Base-by-base conservation (phyloP, 2,113 vertebrate genomes). In the Plecturocebus donacophilus region DNA sequence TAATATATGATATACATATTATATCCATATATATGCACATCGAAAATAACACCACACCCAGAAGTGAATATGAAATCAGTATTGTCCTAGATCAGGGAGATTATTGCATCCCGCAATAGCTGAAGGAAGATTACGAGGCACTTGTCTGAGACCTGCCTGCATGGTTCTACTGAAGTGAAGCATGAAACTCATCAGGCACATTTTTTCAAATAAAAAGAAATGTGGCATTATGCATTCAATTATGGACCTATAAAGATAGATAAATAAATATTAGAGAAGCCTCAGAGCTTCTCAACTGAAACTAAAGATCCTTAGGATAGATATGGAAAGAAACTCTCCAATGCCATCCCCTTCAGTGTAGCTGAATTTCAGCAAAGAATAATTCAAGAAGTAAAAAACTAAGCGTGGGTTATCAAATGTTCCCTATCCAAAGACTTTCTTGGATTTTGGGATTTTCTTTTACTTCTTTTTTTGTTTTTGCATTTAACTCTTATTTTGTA, bases 121-220 rank as follows among this genome's bases (percentile, higher is more conserved):
- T 1, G 8, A 75, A 32, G 27, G 75, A 79, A 64, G 79, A 84
- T 80, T 3, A 20, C 21, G 27, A 61, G 23, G n/a, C 47, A 11
- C 71, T 79, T 61, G 52, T 40, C 64, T 80, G 68, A 76, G 75
- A 56, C 25, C 40, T 13, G 16, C 47, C 40, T 13, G 16, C 47
- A 12, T 30, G 20, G 27, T 58, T 61, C 75, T 38, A 5, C 83
- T 47, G 49, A n/a, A 80, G 76, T 17, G 40, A 91, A 68, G 95
- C 73, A 12, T 68, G 40, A 80, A 83, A 77, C 58, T 61, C 80
- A 56, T 70, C 77, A 49, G 45, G 30, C 38, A 35, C 10, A 21
- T 56, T 64, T 97, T 91, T 92, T n/a, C 49, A 54, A 85, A 49
- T 89, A 58, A 91, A 96, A 95, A 79, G 38, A 71, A 95, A 70